Evolutionary conservation across 2,888 invertebrate species (phyloP).

Genomic region (Tenthredo amoena): DNA sequence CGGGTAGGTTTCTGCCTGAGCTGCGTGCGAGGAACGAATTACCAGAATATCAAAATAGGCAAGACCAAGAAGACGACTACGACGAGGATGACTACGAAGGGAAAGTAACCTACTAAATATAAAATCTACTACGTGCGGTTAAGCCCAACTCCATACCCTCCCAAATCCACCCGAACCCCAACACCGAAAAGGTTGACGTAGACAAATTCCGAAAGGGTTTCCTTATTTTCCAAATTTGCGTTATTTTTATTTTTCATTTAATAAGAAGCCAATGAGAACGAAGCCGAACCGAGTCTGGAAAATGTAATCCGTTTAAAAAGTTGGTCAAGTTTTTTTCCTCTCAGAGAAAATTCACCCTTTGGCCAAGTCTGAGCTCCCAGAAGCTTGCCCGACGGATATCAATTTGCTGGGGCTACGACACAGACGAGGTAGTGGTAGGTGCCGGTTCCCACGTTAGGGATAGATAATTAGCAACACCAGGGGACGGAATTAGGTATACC

Average conservation of each 20-base stretch:
- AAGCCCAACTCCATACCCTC: not conserved
- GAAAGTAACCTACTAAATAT: slow-evolving; percentile 29
- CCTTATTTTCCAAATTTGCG: not conserved
- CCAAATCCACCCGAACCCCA: not conserved
- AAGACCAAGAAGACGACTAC: not conserved
- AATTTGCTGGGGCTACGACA: slow-evolving; percentile 17
- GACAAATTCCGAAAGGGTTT: not conserved
- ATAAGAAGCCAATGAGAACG: too few species aligned
- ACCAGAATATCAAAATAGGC: not conserved
- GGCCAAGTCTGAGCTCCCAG: not conserved
- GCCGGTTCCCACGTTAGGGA: slow-evolving; percentile 17
- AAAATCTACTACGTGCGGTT: not conserved
- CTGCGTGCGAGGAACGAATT: slow-evolving; percentile 30
- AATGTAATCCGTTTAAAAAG: not conserved
- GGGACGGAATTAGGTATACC: slow-evolving; percentile 26
- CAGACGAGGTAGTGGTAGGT: not conserved
- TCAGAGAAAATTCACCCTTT: not conserved
- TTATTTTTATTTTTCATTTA: not conserved
- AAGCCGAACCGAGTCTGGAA: not conserved
- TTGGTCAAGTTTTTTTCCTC: not conserved
- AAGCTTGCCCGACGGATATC: slow-evolving; percentile 28
- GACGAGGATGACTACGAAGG: not conserved
- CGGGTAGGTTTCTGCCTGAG: not conserved
- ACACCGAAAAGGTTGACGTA: not conserved
- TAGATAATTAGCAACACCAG: slow-evolving; percentile 39